These are phyloP conservation scores for Charina bottae DNA, from an alignment of 2,113 vertebrate genomes.

Conservation along the genomic window DNA sequence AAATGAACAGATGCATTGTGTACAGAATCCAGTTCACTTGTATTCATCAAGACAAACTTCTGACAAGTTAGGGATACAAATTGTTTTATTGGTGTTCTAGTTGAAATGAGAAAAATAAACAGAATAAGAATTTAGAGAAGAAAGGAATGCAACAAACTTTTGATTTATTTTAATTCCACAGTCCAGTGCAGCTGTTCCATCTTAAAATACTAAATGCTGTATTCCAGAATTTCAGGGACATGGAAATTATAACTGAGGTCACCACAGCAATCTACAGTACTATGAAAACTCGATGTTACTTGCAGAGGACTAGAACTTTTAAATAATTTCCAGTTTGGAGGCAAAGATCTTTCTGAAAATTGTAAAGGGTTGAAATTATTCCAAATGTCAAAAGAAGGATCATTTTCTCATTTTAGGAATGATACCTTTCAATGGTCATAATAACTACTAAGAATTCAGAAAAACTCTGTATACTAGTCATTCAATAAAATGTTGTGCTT, in stretches of 20 bases:
- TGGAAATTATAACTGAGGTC: not conserved
- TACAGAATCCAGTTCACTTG: not conserved
- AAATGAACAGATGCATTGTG: not conserved
- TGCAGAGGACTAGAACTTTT: not conserved
- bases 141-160: accelerated
- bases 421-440: not conserved
- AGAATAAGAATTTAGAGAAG: not conserved
- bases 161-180: slow-evolving; percentile 16
- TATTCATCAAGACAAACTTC: not conserved
- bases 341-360: not conserved
- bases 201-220: not conserved
- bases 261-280: not conserved
- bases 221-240: slow-evolving; percentile 51
- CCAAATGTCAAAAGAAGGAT: not conserved
- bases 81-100: not conserved
- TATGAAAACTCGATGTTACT: slow-evolving; percentile 12
- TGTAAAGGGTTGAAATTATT: not conserved
- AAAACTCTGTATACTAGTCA: slow-evolving; percentile 27
- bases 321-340: accelerated
- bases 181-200: not conserved
- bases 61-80: not conserved
- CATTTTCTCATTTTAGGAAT: not conserved
- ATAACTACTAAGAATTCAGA: not conserved
- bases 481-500: not conserved
- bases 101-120: not conserved